Evolutionary conservation across 2,888 invertebrate species (phyloP).

Genomic region (Seira ritae): DNA sequence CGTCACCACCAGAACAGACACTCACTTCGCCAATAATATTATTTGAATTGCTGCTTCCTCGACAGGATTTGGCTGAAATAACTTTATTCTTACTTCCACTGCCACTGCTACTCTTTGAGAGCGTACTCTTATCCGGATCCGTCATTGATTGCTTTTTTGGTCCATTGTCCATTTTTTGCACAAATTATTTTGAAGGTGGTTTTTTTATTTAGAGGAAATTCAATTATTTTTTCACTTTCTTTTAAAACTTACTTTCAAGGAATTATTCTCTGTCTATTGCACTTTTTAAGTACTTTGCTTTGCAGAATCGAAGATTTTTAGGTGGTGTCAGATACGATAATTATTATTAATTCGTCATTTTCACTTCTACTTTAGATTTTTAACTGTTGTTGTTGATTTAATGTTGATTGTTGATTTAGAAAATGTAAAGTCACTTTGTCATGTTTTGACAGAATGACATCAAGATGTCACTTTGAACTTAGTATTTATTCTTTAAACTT

Average conservation of each 20-base stretch:
- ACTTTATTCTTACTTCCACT: slow-evolving; percentile 8
- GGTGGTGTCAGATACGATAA: too few species aligned
- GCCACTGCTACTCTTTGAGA: slow-evolving; percentile 13
- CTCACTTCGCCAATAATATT: background rate
- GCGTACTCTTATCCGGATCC: slow-evolving; percentile 34
- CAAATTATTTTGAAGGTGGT: slow-evolving; percentile 6
- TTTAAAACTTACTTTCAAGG: too few species aligned
- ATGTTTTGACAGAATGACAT: slow-evolving; percentile 69
- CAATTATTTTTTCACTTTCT: too few species aligned
- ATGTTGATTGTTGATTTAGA: too few species aligned
- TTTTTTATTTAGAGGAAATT: too few species aligned
- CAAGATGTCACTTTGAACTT: slow-evolving; percentile 66
- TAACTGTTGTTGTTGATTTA: too few species aligned
- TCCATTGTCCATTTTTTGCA: slow-evolving; percentile 59
- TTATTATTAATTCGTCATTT: too few species aligned
- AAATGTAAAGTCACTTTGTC: slow-evolving; percentile 42
- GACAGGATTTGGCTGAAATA: background rate
- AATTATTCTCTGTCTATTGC: background rate
- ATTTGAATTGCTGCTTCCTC: background rate
- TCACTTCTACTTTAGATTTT: too few species aligned
- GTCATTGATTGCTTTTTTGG: slow-evolving; percentile 48
- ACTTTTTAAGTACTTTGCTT: slow-evolving; percentile 19
- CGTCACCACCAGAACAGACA: slow-evolving; percentile 26
- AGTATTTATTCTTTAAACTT: slow-evolving; percentile 62
- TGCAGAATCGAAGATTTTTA: too few species aligned